Evolutionary conservation across 2,113 vertebrate genomes (phyloP), one percentile per base, ranked within the genome.

Genomic region (Albula goreensis): DNA sequence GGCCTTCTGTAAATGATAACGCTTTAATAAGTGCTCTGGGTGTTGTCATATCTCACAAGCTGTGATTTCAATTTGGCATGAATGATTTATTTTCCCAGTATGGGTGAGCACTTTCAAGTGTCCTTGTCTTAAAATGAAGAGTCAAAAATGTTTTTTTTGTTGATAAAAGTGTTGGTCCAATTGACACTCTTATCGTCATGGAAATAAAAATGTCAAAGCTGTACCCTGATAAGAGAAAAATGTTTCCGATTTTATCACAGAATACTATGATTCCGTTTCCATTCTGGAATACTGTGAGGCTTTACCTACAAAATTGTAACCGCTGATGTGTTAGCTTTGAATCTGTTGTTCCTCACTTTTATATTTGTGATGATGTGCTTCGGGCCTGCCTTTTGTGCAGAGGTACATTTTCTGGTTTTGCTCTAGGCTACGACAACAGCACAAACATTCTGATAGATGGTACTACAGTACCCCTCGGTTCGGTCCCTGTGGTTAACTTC

Each of bases 51-150:
- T 50, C 31, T 41, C 31, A 41, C 15, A 79, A 86, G 82, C 51
- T 13, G 70, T 85, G 83, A 87, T 89, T 92, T 87, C 78, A 48
- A 41, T 86, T 82, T 83, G 83, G 81, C 48, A 90, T 91, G 49
- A 92, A 92, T 91, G 10, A 91, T 92, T 90, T 83, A 90, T 85
- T 90, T 83, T 63, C 60, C 15, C 17, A 8, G 60, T 63, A 63
- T 15, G 60, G 10, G 60, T 19, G 17, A 63, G 60, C 17, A n/a
- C 53, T 82, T 25, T 15, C 15, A 25, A 17, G 22, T 50, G 48
- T 80, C 49, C 22, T 41, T 81, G 48, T 85, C 81, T 56, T 85
- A 82, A 87, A 85, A 74, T 49, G 41, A 81, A 22, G 12, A 70
- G 57, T 74, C 13, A 50, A 66, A 51, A n/a, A 63, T 41, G 4